Conservation (phyloP, 2,797 vertebrate species). For the Myotis vivesi region DNA sequence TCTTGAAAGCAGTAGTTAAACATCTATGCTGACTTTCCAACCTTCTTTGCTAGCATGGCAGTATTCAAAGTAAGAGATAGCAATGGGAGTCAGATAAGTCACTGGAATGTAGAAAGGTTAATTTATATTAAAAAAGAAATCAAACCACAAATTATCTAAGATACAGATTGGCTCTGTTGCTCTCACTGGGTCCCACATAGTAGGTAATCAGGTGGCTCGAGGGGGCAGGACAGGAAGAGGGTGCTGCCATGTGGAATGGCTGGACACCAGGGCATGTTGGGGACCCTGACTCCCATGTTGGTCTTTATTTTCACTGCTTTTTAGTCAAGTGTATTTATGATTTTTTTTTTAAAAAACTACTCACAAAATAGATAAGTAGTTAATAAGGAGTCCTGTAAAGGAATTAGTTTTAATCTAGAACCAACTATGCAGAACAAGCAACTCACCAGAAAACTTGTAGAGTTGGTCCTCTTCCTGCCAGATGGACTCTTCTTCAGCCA, state of each 20-base stretch:
- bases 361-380: not conserved
- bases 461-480: not conserved
- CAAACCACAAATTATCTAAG: not conserved
- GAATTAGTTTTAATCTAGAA: slow-evolving; percentile 5
- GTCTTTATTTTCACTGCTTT: not conserved
- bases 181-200: not conserved
- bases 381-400: not conserved
- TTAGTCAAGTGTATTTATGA: not conserved
- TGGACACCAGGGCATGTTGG: not conserved
- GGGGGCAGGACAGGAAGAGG: too few species aligned
- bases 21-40: not conserved
- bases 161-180: not conserved
- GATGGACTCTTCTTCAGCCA: not conserved
- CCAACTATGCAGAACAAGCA: not conserved
- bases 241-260: fast-evolving
- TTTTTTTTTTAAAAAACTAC: not conserved
- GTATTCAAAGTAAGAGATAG: not conserved
- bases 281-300: not conserved
- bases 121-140: not conserved
- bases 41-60: not conserved
- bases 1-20: not conserved
- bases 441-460: not conserved
- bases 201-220: fast-evolving
- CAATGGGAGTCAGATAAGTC: not conserved
- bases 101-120: not conserved